A percentile compares a stretch with the other conserved stretches of the same genome.
phyloP scores from a whole-genome alignment of 2,797 vertebrate genomes.

The Enteromius treurensis region DNA sequence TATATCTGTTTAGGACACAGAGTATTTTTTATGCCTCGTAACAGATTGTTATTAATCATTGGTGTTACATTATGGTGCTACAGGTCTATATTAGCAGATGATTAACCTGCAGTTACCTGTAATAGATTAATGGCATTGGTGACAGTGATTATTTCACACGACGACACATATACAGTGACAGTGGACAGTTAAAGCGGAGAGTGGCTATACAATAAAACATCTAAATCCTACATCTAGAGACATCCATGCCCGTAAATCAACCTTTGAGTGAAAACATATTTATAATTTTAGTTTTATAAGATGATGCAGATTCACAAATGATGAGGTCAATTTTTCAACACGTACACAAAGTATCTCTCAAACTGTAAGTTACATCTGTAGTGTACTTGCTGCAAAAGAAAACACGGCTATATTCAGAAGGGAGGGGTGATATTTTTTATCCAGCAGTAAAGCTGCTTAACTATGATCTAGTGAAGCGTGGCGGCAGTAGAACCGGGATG shows the following conservation, averaged over 20 bases:
- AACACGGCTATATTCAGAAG: constrained; percentile 72
- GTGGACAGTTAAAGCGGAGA: constrained; percentile 47
- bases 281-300: background rate
- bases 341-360: background rate
- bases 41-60: constrained; percentile 27
- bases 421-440: constrained; percentile 58
- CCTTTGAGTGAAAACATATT: background rate
- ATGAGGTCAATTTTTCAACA: background rate
- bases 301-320: background rate
- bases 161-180: constrained; percentile 35
- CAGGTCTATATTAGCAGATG: constrained; percentile 45
- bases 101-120: constrained; percentile 26
- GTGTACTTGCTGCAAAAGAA: constrained; percentile 52
- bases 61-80: constrained; percentile 44
- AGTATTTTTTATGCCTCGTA: constrained; percentile 10
- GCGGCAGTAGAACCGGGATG: constrained; percentile 65
- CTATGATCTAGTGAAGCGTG: constrained; percentile 68
- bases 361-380: constrained; percentile 9
- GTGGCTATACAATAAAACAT: background rate
- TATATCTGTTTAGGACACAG: background rate
- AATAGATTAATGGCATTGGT: constrained; percentile 40
- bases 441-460: constrained; percentile 76
- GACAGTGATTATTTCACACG: constrained; percentile 37
- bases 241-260: background rate
- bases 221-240: constrained; percentile 1